Base-by-base conservation (phyloP, 1,140 invertebrate genomes). In the Drosophila biarmipes region DNA sequence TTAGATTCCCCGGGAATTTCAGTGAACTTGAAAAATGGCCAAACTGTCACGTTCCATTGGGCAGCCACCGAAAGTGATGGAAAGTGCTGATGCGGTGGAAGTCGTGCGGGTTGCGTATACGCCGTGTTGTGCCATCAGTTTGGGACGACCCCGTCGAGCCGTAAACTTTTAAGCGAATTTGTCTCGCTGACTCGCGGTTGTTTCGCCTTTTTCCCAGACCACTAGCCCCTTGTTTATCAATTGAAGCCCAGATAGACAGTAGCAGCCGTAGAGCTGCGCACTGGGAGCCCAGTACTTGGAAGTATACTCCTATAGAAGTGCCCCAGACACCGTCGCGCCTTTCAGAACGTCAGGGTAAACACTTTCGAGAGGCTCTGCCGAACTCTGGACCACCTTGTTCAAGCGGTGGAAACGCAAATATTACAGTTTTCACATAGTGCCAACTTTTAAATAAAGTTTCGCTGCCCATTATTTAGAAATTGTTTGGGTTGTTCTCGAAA, bases 21-120 rank as follows among this genome's bases (percentile, higher is more conserved):
- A 29, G 61, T 68, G 55, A 48, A 78, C 61, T 75, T 86, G 78
- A 87, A 78, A 82, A 87, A 86, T 86, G 48, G 78, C 64, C 57
- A 57, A 86, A 75, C 49, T 82, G 82, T 86, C 82, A 84, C 80
- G 80, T 84, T 40, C 80, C 80, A 71, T 48, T 48, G 34, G 69
- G 38, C 58, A 55, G 64, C 64, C 66, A 71, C 38, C 29, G 49
- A 38, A 63, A 69, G 59, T 55, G 78, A 67, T 62, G 52, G 17
- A 71, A 84, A 78, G 40, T 55, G 72, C 61, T 85, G 80, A 85
- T 76, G 57, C 58, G 61, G 64, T 43, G 27, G 35, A 54, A 79
- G 49, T 64, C 66, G 57, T 58, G 55, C 49, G 61, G 62, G 72
- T 80, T 66, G 79, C 67, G 73, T 80, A 85, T 85, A 85, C 81